These are phyloP conservation scores for Mormyrus hasselquistii DNA, from an alignment of 2,797 vertebrate genomes.

Conservation along the genomic window DNA sequence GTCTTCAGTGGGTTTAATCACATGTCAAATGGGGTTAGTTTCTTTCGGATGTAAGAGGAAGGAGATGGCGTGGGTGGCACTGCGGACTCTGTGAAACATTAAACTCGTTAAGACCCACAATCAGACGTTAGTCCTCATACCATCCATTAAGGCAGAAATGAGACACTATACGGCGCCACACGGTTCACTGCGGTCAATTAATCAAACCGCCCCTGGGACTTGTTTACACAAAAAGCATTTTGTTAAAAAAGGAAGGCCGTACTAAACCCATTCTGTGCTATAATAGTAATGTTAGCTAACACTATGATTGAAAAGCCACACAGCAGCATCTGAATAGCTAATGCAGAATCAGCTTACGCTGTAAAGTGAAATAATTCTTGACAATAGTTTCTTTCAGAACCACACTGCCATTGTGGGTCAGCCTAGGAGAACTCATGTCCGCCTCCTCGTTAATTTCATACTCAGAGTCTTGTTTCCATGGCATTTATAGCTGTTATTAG, in stretches of 20 bases:
- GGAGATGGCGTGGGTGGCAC: neutral
- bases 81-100: neutral
- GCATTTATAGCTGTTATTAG: slow-evolving; percentile 19
- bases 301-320: slow-evolving; percentile 46
- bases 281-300: slow-evolving; percentile 36
- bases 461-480: slow-evolving; percentile 46
- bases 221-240: slow-evolving; percentile 2
- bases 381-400: slow-evolving; percentile 43
- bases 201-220: slow-evolving; percentile 9
- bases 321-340: slow-evolving; percentile 47
- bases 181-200: slow-evolving; percentile 19
- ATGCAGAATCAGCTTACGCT: slow-evolving; percentile 44
- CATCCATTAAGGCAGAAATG: slow-evolving; percentile 1
- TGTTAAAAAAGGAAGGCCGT: slow-evolving; percentile 19
- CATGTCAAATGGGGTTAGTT: neutral
- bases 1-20: neutral
- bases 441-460: slow-evolving; percentile 52
- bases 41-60: neutral
- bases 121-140: neutral
- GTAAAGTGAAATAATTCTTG: slow-evolving; percentile 43
- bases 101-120: neutral
- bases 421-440: slow-evolving; percentile 40
- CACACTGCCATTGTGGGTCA: slow-evolving; percentile 33
- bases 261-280: slow-evolving; percentile 31
- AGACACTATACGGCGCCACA: neutral